A percentile compares a stretch with the other conserved stretches of the same genome.
Conservation (phyloP, 64 coral and sea anemone genomes). For the Montipora efflorescens region DNA sequence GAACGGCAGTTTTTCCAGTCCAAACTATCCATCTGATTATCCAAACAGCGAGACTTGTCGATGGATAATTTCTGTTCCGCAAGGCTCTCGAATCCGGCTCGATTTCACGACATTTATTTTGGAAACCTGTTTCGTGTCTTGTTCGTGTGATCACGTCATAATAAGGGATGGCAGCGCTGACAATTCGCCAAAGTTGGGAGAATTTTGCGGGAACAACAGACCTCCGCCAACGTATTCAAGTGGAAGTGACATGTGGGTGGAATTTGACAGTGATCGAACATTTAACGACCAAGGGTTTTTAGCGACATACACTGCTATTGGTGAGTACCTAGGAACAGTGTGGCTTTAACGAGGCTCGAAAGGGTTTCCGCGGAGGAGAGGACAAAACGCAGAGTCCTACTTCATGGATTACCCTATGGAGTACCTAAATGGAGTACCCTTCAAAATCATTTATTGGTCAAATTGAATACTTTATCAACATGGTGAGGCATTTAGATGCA, state of each 20-base stretch:
- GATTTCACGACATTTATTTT: conserved; percentile 28
- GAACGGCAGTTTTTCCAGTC: conserved; percentile 1
- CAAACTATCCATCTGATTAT: conserved; percentile 27
- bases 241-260: conserved; percentile 60
- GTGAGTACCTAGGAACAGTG: no score
- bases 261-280: conserved; percentile 37
- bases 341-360: no score
- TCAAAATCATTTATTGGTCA: no score
- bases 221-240: background rate
- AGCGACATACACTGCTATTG: background rate
- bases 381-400: no score
- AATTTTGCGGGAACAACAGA: conserved; percentile 7
- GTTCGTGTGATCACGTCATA: conserved; percentile 55
- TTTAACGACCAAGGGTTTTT: conserved; percentile 23
- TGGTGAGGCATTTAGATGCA: no score
- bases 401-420: no score
- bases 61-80: conserved; percentile 36
- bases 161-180: conserved; percentile 42
- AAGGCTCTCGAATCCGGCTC: background rate
- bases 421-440: no score
- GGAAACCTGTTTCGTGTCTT: conserved; percentile 26
- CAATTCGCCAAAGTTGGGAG: background rate
- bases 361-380: no score
- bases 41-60: conserved; percentile 1
- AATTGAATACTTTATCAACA: no score